A percentile compares a stretch with the other conserved stretches of the same genome.
Conservation (phyloP, 2,888 invertebrate species). For the Mycalesis mineus region DNA sequence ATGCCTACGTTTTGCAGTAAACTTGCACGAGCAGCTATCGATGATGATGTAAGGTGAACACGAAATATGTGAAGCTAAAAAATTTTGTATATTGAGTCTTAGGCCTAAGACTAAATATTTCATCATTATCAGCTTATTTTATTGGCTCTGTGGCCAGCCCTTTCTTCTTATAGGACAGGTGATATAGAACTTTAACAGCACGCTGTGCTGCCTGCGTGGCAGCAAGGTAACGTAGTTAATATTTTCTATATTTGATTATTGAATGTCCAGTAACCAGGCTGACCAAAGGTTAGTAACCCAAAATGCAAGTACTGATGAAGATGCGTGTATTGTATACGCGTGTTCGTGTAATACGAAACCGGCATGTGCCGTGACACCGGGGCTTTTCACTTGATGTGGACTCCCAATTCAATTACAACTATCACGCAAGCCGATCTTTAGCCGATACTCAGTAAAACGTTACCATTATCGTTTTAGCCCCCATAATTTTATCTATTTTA, state of each 20-base stretch:
- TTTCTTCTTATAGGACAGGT: too few species aligned
- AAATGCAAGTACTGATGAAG: slow-evolving; percentile 7
- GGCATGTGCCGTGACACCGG: slow-evolving; percentile 50
- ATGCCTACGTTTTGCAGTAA: too few species aligned
- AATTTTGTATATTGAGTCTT: too few species aligned
- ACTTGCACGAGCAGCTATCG: too few species aligned
- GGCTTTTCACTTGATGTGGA: slow-evolving; percentile 54
- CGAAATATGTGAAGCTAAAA: too few species aligned
- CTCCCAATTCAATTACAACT: slow-evolving; percentile 55
- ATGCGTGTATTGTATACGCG: slow-evolving; percentile 14
- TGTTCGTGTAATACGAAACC: slow-evolving; percentile 37
- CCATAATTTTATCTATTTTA: neutral
- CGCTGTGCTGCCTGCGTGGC: too few species aligned
- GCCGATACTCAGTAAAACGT: slow-evolving; percentile 9
- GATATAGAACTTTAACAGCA: too few species aligned
- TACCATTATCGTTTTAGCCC: neutral
- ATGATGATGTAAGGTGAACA: too few species aligned
- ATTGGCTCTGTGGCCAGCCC: too few species aligned
- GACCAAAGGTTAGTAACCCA: slow-evolving; percentile 10
- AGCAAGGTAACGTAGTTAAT: too few species aligned
- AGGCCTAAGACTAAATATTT: too few species aligned
- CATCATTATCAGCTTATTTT: too few species aligned
- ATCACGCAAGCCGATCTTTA: slow-evolving; percentile 28
- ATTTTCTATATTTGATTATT: neutral
- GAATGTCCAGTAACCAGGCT: neutral